Conservation (phyloP, 2,113 vertebrate species). For the Alexandromys fortis region DNA sequence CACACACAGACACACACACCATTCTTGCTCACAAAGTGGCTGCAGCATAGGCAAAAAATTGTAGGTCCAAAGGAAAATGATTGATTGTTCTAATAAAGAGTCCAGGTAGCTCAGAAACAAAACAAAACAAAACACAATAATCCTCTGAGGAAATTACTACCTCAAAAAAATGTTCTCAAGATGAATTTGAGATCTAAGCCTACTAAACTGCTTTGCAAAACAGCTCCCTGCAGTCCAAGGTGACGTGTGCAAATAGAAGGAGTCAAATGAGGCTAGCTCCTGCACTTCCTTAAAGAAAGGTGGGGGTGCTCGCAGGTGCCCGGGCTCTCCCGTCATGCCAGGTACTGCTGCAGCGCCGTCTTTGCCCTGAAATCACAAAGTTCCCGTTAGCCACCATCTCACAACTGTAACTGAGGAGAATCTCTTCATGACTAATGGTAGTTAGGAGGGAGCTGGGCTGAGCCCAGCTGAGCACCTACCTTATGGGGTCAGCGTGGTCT, state of each 20-base stretch:
- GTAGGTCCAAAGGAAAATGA: conserved; percentile 87
- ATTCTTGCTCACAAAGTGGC: conserved; percentile 84
- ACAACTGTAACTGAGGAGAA: background rate
- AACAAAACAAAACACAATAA: conserved; percentile 80
- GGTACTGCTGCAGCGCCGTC: conserved; percentile 98
- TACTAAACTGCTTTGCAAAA: conserved; percentile 89
- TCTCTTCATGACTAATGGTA: background rate
- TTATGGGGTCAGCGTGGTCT: background rate
- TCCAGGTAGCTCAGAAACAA: conserved; percentile 88
- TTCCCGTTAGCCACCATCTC: conserved; percentile 53
- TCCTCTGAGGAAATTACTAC: conserved; percentile 88
- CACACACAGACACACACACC: conserved; percentile 41
- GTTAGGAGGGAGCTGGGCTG: background rate
- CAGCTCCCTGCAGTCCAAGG: conserved; percentile 93
- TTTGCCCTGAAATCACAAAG: conserved; percentile 92
- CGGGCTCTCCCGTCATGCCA: conserved; percentile 91
- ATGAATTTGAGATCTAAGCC: conserved; percentile 88
- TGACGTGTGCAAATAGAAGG: conserved; percentile 92
- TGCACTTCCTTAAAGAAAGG: conserved; percentile 85
- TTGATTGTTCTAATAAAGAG: conserved; percentile 88
- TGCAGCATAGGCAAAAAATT: conserved; percentile 91
- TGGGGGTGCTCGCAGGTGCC: conserved; percentile 82
- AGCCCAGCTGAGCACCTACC: background rate
- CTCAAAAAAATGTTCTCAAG: conserved; percentile 87
- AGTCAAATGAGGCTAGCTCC: conserved; percentile 87